Evolutionary conservation across 2,113 vertebrate genomes (phyloP).

Genomic region (Dasyprocta punctata): DNA sequence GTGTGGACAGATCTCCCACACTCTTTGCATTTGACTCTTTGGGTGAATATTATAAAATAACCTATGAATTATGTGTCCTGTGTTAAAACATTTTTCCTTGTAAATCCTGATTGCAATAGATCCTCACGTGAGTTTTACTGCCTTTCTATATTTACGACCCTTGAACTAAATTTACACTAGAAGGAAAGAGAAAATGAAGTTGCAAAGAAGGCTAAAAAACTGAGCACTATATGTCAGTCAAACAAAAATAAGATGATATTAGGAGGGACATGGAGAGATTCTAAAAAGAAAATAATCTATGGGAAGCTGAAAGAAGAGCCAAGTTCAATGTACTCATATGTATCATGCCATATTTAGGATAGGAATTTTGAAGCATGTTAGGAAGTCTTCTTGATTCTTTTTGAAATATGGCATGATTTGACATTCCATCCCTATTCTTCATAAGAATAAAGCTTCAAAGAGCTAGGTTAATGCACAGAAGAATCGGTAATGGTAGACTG

Average conservation of each 20-base stretch:
- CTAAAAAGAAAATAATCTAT: fast-evolving
- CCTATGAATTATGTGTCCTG: too few species aligned
- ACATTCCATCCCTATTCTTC: neutral
- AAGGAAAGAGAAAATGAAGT: neutral
- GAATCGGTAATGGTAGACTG: neutral
- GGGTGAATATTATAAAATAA: too few species aligned
- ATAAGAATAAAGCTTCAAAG: neutral
- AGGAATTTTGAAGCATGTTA: neutral
- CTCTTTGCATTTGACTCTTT: too few species aligned
- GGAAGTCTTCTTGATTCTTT: neutral
- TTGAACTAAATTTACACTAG: neutral
- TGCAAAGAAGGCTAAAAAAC: neutral
- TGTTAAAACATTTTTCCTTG: too few species aligned
- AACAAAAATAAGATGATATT: neutral
- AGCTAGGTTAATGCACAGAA: neutral
- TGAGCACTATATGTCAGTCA: neutral
- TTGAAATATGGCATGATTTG: neutral
- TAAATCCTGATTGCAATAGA: too few species aligned
- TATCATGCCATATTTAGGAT: neutral
- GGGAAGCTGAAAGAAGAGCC: neutral
- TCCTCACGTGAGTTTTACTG: neutral
- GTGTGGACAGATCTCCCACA: too few species aligned
- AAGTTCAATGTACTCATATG: fast-evolving
- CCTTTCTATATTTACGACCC: neutral
- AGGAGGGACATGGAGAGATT: neutral